Conservation (phyloP, 2,113 vertebrate genomes). For the Vanacampus margaritifer region DNA sequence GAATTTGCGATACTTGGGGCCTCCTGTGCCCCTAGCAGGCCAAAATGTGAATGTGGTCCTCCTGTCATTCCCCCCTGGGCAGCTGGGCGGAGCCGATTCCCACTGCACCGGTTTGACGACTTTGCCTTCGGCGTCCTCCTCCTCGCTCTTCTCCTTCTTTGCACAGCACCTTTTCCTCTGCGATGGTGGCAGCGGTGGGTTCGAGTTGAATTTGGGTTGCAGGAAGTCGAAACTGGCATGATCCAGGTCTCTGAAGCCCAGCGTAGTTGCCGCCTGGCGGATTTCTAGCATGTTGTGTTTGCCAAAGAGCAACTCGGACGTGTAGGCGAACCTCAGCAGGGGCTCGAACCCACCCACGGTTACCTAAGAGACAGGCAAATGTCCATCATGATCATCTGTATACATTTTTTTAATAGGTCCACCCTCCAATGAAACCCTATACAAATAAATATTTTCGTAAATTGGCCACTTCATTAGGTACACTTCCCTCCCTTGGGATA, state of each 20-base stretch:
- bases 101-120: slow-evolving; percentile 56
- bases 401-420: too few species aligned
- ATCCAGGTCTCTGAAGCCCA: slow-evolving; percentile 87
- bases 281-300: slow-evolving; percentile 88
- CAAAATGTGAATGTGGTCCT: slow-evolving; percentile 14
- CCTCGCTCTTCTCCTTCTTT: slow-evolving; percentile 60
- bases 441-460: neutral
- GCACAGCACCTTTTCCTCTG: slow-evolving; percentile 76
- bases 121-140: slow-evolving; percentile 27
- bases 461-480: neutral
- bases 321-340: slow-evolving; percentile 92
- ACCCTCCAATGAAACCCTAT: too few species aligned
- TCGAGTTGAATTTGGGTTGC: slow-evolving; percentile 80
- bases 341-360: slow-evolving; percentile 88
- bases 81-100: slow-evolving; percentile 49
- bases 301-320: slow-evolving; percentile 84
- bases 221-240: slow-evolving; percentile 93
- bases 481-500: neutral
- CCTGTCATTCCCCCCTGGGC: neutral
- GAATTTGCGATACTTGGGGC: slow-evolving; percentile 90
- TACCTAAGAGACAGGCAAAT: slow-evolving; percentile 70
- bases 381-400: neutral
- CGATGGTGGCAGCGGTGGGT: slow-evolving; percentile 48
- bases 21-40: slow-evolving; percentile 46
- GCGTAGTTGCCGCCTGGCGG: slow-evolving; percentile 76